Evolutionary conservation across 2,113 vertebrate species (phyloP).

Genomic region (Apteryx owenii): DNA sequence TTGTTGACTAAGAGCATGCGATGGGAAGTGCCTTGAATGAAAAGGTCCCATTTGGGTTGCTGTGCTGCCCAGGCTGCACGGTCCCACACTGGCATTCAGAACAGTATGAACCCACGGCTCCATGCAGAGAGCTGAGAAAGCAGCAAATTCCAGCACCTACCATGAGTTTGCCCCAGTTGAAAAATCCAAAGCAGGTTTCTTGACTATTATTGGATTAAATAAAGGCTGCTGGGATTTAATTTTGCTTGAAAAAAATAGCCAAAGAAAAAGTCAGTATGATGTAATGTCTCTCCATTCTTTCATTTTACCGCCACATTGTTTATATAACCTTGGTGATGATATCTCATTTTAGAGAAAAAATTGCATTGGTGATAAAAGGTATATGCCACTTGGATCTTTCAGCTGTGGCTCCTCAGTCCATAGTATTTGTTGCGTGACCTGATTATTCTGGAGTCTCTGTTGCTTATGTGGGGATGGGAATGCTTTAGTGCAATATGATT

Average conservation of each 20-base stretch:
- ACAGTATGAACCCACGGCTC: background rate
- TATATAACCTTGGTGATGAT: accelerated
- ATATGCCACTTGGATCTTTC: background rate
- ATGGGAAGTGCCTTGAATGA: background rate
- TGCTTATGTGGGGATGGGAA: accelerated
- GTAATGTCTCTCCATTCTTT: background rate
- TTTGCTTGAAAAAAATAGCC: background rate
- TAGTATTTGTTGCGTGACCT: no score
- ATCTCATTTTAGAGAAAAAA: background rate
- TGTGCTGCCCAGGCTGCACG: background rate
- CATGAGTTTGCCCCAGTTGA: background rate
- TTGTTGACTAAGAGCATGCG: accelerated
- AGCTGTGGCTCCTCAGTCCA: background rate
- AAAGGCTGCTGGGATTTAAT: background rate
- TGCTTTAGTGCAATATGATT: background rate
- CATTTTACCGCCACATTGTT: background rate
- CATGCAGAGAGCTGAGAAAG: background rate
- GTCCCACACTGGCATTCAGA: accelerated
- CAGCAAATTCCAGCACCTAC: background rate
- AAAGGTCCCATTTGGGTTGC: background rate
- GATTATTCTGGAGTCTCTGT: background rate
- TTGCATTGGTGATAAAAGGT: background rate
- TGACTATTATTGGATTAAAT: background rate
- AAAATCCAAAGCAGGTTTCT: background rate
- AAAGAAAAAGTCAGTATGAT: background rate